phyloP scores from a whole-genome alignment of 2,113 vertebrate genomes.

The Abramis brama region DNA sequence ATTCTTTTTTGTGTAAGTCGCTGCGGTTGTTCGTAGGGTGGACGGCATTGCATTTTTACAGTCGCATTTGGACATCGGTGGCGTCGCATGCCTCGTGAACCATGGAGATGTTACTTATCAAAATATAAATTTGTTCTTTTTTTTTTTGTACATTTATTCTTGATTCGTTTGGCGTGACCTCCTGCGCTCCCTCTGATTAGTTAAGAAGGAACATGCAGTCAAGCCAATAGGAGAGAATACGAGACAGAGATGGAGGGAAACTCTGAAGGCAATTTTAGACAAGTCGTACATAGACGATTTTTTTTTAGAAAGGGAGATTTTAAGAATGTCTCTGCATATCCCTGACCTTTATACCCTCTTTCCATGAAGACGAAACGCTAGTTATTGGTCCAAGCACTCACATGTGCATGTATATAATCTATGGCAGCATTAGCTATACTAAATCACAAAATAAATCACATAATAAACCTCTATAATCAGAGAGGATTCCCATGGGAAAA shows the following conservation, averaged over 20 bases:
- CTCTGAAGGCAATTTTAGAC: constrained; percentile 3
- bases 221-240: constrained; percentile 3
- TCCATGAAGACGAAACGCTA: constrained; percentile 31
- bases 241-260: constrained; percentile 25
- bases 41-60: constrained; percentile 38
- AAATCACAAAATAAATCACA: constrained; percentile 19
- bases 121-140: constrained; percentile 79
- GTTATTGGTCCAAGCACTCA: constrained; percentile 53
- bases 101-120: constrained; percentile 73
- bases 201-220: background rate
- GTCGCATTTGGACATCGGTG: constrained; percentile 45
- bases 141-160: constrained; percentile 70
- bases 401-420: constrained; percentile 36
- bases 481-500: background rate
- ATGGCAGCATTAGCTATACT: constrained; percentile 55
- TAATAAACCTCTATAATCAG: constrained; percentile 19
- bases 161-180: constrained; percentile 53
- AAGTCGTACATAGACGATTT: background rate
- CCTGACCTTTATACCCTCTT: constrained; percentile 24
- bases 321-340: constrained; percentile 11
- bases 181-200: constrained; percentile 18
- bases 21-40: background rate
- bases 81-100: constrained; percentile 59
- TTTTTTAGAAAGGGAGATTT: constrained; percentile 23
- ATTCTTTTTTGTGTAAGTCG: constrained; percentile 22